phyloP scores from a whole-genome alignment of 2,797 vertebrate species.

The Synanceia verrucosa region DNA sequence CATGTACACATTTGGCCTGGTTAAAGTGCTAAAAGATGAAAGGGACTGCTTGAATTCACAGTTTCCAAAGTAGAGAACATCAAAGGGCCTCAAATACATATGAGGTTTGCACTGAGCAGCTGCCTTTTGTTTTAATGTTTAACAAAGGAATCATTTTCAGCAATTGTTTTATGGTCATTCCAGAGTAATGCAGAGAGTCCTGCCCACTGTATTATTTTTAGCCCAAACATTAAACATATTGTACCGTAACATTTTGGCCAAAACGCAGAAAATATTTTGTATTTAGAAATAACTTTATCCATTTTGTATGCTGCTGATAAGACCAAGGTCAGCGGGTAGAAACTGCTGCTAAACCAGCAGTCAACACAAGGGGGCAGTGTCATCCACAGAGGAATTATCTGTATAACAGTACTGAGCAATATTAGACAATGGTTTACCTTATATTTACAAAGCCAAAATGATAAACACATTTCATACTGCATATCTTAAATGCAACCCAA shows the following conservation, averaged over 20 bases:
- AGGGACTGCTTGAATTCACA: constrained; percentile 53
- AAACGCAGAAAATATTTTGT: neutral
- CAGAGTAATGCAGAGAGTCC: neutral
- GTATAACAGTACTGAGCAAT: neutral
- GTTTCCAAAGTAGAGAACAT: constrained; percentile 64
- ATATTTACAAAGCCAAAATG: neutral
- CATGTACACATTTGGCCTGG: constrained; percentile 55
- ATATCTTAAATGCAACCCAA: neutral
- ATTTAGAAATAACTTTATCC: neutral
- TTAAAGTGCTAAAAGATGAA: constrained; percentile 58
- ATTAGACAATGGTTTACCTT: neutral
- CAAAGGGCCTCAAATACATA: constrained; percentile 62
- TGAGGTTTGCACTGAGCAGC: constrained; percentile 32
- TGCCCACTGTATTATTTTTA: neutral
- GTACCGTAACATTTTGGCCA: neutral
- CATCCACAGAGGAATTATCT: neutral
- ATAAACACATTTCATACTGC: neutral
- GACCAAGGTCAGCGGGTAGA: neutral
- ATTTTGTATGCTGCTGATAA: too few relatives aligned
- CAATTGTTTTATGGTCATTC: constrained; percentile 22
- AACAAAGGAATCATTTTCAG: constrained; percentile 22
- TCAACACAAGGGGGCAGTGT: constrained; percentile 65
- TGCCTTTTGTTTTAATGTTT: constrained; percentile 58
- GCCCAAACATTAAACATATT: neutral
- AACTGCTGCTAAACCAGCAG: neutral